phyloP scores from a whole-genome alignment of 2,113 vertebrate genomes.

The Antidorcas marsupialis region DNA sequence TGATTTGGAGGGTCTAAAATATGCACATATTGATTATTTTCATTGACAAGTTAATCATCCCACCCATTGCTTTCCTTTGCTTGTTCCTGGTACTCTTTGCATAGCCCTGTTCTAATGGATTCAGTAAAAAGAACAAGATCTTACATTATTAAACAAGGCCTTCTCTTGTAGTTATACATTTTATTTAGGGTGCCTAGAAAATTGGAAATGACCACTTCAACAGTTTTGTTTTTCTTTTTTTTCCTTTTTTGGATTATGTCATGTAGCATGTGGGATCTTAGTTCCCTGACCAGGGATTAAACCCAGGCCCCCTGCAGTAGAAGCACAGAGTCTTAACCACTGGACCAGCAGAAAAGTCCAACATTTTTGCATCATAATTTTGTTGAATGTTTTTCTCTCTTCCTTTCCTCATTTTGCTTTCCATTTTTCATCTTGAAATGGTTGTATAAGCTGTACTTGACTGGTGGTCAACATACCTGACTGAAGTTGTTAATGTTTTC shows the following conservation, averaged over 20 bases:
- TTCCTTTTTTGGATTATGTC: background rate
- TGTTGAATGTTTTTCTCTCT: background rate
- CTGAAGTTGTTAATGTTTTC: constrained; percentile 47
- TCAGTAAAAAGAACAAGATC: constrained; percentile 1
- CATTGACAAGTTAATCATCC: background rate
- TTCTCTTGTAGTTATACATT: background rate
- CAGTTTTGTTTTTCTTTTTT: background rate
- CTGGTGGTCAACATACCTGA: constrained; percentile 39
- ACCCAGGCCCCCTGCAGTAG: background rate
- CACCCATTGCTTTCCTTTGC: background rate
- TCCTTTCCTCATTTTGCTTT: constrained; percentile 31
- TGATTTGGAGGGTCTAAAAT: background rate
- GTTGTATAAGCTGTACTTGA: constrained; percentile 34
- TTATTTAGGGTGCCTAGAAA: constrained; percentile 6
- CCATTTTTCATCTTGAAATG: constrained; percentile 45
- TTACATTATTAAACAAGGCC: background rate
- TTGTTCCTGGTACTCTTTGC: background rate
- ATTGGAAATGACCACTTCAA: background rate
- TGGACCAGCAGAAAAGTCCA: background rate
- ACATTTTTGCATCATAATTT: constrained; percentile 21
- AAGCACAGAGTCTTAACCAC: background rate
- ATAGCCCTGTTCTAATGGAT: background rate
- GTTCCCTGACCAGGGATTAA: background rate
- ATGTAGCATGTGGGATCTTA: background rate
- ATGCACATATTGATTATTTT: background rate